Conservation (phyloP, 2,888 invertebrate genomes). For the Zygogramma bicolorata region DNA sequence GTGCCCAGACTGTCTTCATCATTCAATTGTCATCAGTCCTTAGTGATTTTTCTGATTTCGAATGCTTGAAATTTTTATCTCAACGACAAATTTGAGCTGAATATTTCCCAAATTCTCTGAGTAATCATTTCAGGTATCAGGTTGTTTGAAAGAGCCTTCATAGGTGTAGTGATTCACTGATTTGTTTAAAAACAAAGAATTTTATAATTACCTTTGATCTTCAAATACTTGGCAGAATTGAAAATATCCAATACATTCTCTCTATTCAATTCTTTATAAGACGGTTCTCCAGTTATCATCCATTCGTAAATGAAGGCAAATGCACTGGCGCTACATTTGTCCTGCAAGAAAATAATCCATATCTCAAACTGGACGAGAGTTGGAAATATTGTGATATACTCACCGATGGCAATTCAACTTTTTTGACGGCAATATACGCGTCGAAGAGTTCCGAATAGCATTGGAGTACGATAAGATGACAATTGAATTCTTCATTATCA, state of each 20-base stretch:
- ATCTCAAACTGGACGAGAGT: background rate
- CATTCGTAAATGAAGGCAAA: constrained; percentile 83
- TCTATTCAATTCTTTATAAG: constrained; percentile 74
- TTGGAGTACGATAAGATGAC: constrained; percentile 77
- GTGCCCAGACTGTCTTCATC: too few relatives aligned
- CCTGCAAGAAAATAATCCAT: constrained; percentile 48
- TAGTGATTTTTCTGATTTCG: too few relatives aligned
- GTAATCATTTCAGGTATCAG: too few relatives aligned
- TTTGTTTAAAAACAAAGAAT: background rate
- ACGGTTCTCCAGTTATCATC: constrained; percentile 80
- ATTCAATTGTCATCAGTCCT: too few relatives aligned
- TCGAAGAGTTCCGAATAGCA: constrained; percentile 78
- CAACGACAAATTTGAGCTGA: too few relatives aligned
- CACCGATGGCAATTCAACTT: constrained; percentile 64
- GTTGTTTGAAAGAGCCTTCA: too few relatives aligned
- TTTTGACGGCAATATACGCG: constrained; percentile 64
- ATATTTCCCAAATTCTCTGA: too few relatives aligned
- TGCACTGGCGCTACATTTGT: constrained; percentile 68
- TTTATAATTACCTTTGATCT: constrained; percentile 72
- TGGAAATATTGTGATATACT: constrained; percentile 17
- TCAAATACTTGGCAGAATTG: constrained; percentile 78
- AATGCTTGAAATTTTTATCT: too few relatives aligned
- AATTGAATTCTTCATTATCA: constrained; percentile 76
- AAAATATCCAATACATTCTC: constrained; percentile 81
- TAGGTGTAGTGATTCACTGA: too few relatives aligned